Evolutionary conservation across 64 coral and sea anemone genomes (phyloP), one percentile per base, ranked within the genome.

Genomic region (Pachyseris speciosa): DNA sequence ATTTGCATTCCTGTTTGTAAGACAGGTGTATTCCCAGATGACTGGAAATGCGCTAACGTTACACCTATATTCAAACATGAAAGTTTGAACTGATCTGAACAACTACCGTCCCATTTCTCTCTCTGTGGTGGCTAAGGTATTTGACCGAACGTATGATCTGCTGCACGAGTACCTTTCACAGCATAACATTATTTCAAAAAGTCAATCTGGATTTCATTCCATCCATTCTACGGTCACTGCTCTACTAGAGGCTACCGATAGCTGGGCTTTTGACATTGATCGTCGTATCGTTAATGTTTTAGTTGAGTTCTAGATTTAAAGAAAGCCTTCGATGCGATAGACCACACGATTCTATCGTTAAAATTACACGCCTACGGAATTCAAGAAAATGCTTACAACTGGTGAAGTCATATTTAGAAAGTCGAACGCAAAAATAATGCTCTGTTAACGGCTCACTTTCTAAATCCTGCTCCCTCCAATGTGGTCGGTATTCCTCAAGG

Each of bases 261-360:
- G 44, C 66, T 87, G 40, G 66, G 84, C 84, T 68, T 48, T 68
- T 48, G 44, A 87, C 61, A 88, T 88, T 39, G 86, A 88, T 75
- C 44, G 52, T 52, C 47, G 86, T 22, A 88, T 75, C 52, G 69
- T 88, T 59, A 88, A 88, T 75, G 86, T 69, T 71, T 68, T 69
- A 17, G 84, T 86, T n/a, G n/a, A n/a, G n/a, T n/a, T n/a, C n/a
- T n/a, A n/a, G n/a, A n/a, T n/a, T n/a, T n/a, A 28, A 65, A 65
- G 24, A 22, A 65, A 28, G 25, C n/a, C n/a, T n/a, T n/a, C n/a
- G n/a, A n/a, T n/a, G n/a, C n/a, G n/a, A n/a, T n/a, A n/a, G n/a
- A n/a, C n/a, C n/a, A n/a, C n/a, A n/a, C n/a, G n/a, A n/a, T n/a
- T n/a, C n/a, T n/a, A n/a, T n/a, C n/a, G n/a, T n/a, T n/a, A n/a